These are phyloP conservation scores for Sula dactylatra DNA, from an alignment of 2,113 vertebrate genomes.

Conservation along the genomic window DNA sequence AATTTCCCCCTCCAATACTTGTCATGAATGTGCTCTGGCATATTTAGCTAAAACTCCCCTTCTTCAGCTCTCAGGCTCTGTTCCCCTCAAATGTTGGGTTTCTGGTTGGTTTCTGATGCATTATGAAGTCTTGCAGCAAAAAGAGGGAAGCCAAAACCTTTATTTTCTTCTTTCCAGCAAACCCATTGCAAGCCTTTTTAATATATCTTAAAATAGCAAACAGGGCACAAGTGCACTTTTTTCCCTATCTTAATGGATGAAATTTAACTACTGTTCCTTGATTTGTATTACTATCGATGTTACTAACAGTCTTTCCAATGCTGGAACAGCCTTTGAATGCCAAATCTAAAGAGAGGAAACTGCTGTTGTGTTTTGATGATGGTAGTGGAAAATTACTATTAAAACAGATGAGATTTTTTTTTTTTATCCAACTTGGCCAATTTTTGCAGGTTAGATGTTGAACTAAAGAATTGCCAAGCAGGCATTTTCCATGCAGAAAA, in stretches of 20 bases:
- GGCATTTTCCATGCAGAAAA: not conserved
- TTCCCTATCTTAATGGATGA: not conserved
- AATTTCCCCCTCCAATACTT: not conserved
- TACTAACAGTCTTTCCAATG: not conserved
- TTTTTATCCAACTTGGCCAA: not conserved
- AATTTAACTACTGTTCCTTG: constrained; percentile 23
- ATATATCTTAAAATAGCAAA: constrained; percentile 13
- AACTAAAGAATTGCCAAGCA: not conserved
- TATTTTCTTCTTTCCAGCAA: not conserved
- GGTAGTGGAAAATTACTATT: constrained; percentile 31
- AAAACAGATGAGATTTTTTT: not conserved
- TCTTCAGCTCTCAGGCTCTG: not conserved
- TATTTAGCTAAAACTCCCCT: not conserved
- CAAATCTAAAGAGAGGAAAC: not conserved
- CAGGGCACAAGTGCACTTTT: not conserved
- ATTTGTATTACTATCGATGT: constrained; percentile 3
- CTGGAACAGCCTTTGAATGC: not conserved
- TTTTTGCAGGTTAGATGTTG: not conserved
- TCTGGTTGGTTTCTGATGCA: not conserved
- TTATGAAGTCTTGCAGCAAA: not conserved
- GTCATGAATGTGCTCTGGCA: not conserved
- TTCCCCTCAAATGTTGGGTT: not conserved
- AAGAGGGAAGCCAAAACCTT: not conserved
- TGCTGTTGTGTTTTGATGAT: constrained; percentile 2
- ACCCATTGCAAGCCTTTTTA: not conserved